Evolutionary conservation across 2,797 vertebrate genomes (phyloP), one percentile per base, ranked within the genome.

Genomic region (Eospalax fontanierii): DNA sequence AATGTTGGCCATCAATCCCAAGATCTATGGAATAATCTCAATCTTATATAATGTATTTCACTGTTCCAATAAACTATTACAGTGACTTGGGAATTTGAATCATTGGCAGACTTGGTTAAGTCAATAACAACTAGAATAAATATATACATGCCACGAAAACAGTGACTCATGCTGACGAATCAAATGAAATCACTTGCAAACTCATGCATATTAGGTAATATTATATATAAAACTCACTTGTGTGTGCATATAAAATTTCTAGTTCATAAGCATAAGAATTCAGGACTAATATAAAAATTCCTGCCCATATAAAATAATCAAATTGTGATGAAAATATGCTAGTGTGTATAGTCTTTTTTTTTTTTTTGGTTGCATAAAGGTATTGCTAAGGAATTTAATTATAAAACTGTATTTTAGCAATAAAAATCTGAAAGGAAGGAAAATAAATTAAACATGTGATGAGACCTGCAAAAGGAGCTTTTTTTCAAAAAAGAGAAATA

Each of bases 321-420:
- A 88, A 78, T 70, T 88, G 38, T 80, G 65, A 94, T 87, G 40
- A 92, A 93, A 93, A 91, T 89, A 30, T 89, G 78, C 66, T 85
- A 81, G 18, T 92, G 75, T 59, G 86, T 73, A 57, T 38, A 82
- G 90, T 90, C 26, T 38, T 89, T 97, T 87, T 88, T 33, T 38
- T 92, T 95, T 87, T 88, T 33, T 38, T 92, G 94, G 59, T 75
- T 63, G 24, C 50, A 89, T 89, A 92, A 83, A 95, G 86, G 90
- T 89, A 91, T 50, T 85, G 70, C 82, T 54, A 83, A 95, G 61
- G 19, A 95, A 94, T 74, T 94, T 91, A 94, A 95, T 94, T 91
- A 87, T 81, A 89, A 96, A 94, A 82, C 46, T 59, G 15, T 73
- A 90, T 87, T 96, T 96, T 89, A 88, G 63, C 66, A 94, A n/a